Conservation (phyloP, 2,113 vertebrate species). For the Nothocercus nigrocapillus region DNA sequence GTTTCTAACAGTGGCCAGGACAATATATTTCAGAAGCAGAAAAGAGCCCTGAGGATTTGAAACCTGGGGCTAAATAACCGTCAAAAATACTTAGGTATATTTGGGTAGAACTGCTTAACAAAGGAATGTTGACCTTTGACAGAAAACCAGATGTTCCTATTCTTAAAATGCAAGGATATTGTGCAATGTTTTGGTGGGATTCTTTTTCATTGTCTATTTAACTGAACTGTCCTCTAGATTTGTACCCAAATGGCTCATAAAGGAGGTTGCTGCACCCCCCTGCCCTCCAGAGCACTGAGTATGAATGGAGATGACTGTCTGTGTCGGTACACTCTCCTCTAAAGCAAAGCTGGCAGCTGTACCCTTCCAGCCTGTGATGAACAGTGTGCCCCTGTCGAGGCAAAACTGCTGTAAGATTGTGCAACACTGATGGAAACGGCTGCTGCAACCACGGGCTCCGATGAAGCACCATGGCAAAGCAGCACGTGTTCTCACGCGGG, state of each 20-base stretch:
- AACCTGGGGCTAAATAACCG: not conserved
- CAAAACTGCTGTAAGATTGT: not conserved
- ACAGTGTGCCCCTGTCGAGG: not conserved
- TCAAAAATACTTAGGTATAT: not conserved
- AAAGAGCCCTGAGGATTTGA: not conserved
- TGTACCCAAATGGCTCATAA: not conserved
- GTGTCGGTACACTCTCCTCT: not conserved
- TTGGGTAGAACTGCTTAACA: not conserved
- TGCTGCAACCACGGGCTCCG: not conserved
- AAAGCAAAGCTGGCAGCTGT: not conserved
- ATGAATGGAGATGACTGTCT: rapidly evolving
- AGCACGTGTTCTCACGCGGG: not conserved
- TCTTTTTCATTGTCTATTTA: too few relatives aligned
- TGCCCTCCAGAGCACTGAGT: rapidly evolving
- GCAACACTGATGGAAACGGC: not conserved
- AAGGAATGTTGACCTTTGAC: not conserved
- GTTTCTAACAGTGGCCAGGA: not conserved
- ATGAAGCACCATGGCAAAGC: slow-evolving; percentile 2
- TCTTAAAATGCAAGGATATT: not conserved
- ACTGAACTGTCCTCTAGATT: not conserved
- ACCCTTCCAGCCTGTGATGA: not conserved
- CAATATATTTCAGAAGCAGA: not conserved
- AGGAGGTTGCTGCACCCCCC: not conserved
- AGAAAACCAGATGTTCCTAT: not conserved
- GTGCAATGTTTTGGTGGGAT: too few relatives aligned